Evolutionary conservation across 2,113 vertebrate species (phyloP).

Genomic region (Ciconia maguari): DNA sequence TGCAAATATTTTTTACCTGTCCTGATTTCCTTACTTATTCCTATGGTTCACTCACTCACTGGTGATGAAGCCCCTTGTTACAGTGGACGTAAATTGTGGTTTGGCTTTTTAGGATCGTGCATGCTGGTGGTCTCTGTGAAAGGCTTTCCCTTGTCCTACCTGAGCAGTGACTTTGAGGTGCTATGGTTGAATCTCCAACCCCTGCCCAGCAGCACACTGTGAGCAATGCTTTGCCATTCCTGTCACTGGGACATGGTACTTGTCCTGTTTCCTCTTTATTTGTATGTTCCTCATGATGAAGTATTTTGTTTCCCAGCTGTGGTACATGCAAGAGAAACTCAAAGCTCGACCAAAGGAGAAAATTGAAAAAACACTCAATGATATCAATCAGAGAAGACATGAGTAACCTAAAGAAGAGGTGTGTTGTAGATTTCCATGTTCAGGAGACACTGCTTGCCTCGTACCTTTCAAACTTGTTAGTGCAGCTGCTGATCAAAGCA

Average conservation of each 20-base stretch:
- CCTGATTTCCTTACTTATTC: conserved; percentile 7
- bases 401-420: neutral
- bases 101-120: conserved; percentile 45
- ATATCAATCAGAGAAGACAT: neutral
- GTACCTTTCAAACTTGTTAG: conserved; percentile 58
- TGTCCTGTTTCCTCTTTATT: conserved; percentile 56
- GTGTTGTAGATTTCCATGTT: conserved; percentile 45
- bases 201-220: conserved; percentile 3
- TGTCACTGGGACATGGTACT: conserved; percentile 14
- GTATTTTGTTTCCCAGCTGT: conserved; percentile 58
- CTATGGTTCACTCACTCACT: conserved; percentile 1
- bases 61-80: conserved; percentile 43
- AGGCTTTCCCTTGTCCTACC: conserved; percentile 13
- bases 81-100: conserved; percentile 40
- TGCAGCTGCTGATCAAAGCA: conserved; percentile 47
- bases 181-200: neutral
- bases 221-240: conserved; percentile 5
- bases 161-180: conserved; percentile 48
- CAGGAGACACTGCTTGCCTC: conserved; percentile 52
- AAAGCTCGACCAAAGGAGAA: neutral
- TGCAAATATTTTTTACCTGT: neutral
- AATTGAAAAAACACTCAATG: neutral
- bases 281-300: conserved; percentile 53
- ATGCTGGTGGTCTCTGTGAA: conserved; percentile 48
- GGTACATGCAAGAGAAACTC: neutral